Evolutionary conservation across 2,888 invertebrate species (phyloP), one percentile per base, ranked within the genome.

Genomic region (Agapetus fuscipes): DNA sequence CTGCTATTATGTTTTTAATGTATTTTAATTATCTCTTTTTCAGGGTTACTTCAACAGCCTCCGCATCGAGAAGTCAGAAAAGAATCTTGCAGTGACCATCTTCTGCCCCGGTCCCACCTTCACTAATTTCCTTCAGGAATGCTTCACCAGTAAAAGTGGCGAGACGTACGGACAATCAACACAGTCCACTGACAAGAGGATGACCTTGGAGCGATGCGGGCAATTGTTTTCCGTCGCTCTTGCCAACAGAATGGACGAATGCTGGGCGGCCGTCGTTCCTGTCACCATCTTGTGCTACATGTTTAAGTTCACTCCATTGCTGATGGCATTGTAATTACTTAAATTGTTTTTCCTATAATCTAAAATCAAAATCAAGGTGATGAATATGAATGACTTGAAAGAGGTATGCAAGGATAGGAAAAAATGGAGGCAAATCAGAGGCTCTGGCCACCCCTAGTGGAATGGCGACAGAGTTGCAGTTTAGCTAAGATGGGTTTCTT

Each of bases 51-150:
- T 81, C 56, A 72, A 77, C 48, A 54, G 71, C n/a, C 59, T 86
- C 31, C 55, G 75, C 36, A 54, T 58, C 10, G 84, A 83, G 56
- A 75, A 77, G 52, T 49, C 69, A 17, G 63, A 64, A n/a, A 61
- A 67, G 29, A 58, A 57, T 1, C 63, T 87, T 33, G 53, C 70
- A 17, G 71, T 87, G 0, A 80, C 80, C 1, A 54, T 85, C 29
- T 63, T 83, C 24, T 84, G 85, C 52, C 87, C 88, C 0, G 88
- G 88, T 3, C 85, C 87, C 3, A 72, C 79, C 11, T 78, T 78
- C 53, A 82, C 84, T 0, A 74, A 79, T 48, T 74, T 86, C 46
- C 62, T 84, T 24, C 55, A 70, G 24, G 73, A 78, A 53, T 73
- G 80, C 46, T 85, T 82, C 53, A 86, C 85, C 1, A 77, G 64